Evolutionary conservation across 2,113 vertebrate genomes (phyloP), one percentile per base, ranked within the genome.

Genomic region (Lycaon pictus): DNA sequence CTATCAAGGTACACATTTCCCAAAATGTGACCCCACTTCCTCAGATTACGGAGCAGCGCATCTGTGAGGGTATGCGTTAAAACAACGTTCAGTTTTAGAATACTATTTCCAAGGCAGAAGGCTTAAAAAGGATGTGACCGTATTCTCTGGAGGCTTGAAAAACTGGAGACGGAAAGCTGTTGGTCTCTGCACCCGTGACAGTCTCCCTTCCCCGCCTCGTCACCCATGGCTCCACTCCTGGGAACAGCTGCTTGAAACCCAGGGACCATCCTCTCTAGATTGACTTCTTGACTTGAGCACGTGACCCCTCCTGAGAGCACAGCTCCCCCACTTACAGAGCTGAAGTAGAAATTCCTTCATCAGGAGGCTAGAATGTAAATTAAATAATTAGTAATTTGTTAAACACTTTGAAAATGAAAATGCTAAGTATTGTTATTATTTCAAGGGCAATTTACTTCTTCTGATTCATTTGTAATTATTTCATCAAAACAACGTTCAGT

Each of bases 401-500:
- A 96, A 97, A 97, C 88, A 97, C 62, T 95, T 95, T 83, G 81
- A 96, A 96, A 94, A 95, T 89, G 74, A 96, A 97, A 97, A 97
- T 95, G 96, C 92, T 93, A 97, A 91, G 77, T 94, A 98, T 96
- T 98, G 85, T 94, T 96, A 96, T 97, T 97, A 96, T 96, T 98
- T 98, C 95, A 97, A 97, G 97, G 97, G 62, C 81, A 95, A 98
- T 98, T 98, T 98, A 88, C 62, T 98, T 93, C 77, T 97, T 92
- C 77, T 97, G 96, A 98, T 97, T 96, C 82, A 89, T 93, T 93
- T 96, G 83, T 94, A 97, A 98, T 98, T 96, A 98, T 96, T 98
- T 97, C 94, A 94, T 97, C 95, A 98, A 97, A 96, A 82, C 74
- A 92, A 89, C 7, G 1, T 97, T 98, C 85, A 92, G 85, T 89